A percentile compares a stretch with the other conserved stretches of the same genome.
Evolutionary conservation across 2,888 invertebrate genomes (phyloP).

Genomic region (Kryphioiulus occultus): DNA sequence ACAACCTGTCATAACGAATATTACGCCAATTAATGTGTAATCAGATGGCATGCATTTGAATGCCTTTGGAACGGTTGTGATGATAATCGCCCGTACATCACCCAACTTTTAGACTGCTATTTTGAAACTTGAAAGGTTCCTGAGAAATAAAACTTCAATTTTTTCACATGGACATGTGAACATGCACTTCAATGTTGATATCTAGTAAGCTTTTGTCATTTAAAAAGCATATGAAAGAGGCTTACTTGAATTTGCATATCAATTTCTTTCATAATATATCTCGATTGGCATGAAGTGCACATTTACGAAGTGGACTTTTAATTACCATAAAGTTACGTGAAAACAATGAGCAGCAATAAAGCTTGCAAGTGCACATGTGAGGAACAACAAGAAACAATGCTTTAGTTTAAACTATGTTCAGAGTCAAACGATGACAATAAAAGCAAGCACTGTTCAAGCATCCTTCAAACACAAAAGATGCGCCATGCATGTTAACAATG

Average conservation of each 20-base stretch:
- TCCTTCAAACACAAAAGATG: background rate
- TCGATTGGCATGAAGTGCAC: no score
- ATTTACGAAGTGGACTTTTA: no score
- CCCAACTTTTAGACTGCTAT: background rate
- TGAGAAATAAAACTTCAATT: background rate
- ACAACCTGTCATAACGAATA: constrained; percentile 26
- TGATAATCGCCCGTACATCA: background rate
- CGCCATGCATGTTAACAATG: constrained; percentile 3
- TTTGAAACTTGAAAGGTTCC: background rate
- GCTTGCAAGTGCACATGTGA: background rate
- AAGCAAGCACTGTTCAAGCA: background rate
- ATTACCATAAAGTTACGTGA: no score
- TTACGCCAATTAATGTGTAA: background rate
- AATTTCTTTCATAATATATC: no score
- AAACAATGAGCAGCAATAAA: no score
- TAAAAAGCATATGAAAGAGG: no score
- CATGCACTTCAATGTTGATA: no score
- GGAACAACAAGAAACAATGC: background rate
- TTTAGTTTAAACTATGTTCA: background rate
- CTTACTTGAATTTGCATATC: no score
- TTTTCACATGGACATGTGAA: no score
- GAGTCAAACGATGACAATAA: background rate
- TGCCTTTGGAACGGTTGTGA: background rate
- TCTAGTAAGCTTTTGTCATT: no score
- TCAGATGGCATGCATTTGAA: background rate